phyloP scores from a whole-genome alignment of 2,113 vertebrate genomes.

The Scopus umbretta region DNA sequence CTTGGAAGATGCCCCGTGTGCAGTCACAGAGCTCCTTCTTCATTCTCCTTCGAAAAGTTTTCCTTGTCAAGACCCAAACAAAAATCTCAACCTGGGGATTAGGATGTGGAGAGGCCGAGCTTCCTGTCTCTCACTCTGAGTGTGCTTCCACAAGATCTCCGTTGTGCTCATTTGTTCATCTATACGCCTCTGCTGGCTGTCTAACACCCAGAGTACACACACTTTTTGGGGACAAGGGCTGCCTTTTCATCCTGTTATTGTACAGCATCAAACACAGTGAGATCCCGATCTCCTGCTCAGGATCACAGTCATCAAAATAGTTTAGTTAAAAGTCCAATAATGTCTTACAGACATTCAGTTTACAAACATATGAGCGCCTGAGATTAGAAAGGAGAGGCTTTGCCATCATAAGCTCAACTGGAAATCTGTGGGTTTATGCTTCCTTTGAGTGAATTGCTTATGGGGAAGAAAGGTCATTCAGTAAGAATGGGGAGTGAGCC shows the following conservation, averaged over 20 bases:
- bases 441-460: not conserved
- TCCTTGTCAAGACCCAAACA: not conserved
- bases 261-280: not conserved
- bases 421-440: not conserved
- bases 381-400: not conserved
- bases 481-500: not conserved
- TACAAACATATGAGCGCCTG: not conserved
- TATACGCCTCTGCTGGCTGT: not conserved
- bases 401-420: not conserved
- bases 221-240: not conserved
- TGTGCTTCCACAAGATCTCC: not conserved
- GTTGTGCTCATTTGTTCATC: not conserved
- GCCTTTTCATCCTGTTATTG: not conserved
- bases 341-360: not conserved
- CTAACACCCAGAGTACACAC: no score
- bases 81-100: not conserved
- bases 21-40: not conserved
- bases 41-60: not conserved
- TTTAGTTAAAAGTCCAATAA: not conserved
- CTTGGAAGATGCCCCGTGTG: not conserved
- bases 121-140: not conserved
- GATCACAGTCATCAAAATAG: not conserved
- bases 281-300: not conserved
- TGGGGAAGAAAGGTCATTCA: not conserved
- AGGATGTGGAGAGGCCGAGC: accelerated